These are phyloP conservation scores for Syngnathoides biaculeatus DNA, from an alignment of 2,113 vertebrate species.

Conservation along the genomic window DNA sequence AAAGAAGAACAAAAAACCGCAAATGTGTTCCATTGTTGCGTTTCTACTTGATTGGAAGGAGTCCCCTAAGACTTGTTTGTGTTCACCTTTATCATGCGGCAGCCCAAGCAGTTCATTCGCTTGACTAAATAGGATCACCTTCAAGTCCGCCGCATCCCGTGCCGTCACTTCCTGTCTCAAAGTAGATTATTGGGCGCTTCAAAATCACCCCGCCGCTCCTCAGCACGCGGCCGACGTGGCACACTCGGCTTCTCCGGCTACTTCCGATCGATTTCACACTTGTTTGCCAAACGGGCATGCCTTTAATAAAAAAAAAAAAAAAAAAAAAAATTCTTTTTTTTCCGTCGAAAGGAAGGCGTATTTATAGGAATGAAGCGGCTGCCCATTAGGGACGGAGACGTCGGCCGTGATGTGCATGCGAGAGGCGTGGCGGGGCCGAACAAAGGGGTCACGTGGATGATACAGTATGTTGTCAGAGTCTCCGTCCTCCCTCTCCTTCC, in stretches of 20 bases:
- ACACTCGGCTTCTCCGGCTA: constrained; percentile 27
- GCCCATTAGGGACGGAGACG: constrained; percentile 17
- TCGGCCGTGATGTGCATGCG: constrained; percentile 20
- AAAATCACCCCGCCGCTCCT: constrained; percentile 15
- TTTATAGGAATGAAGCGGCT: constrained; percentile 46
- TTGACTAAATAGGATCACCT: background rate
- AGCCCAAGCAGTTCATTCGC: background rate
- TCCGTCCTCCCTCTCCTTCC: constrained; percentile 19
- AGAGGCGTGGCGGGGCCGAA: constrained; percentile 30
- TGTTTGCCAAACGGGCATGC: constrained; percentile 48
- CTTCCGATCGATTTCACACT: constrained; percentile 59
- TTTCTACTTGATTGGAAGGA: too few species aligned
- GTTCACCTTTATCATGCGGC: background rate
- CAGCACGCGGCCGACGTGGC: constrained; percentile 19
- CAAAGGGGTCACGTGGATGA: constrained; percentile 37
- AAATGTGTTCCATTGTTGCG: too few species aligned
- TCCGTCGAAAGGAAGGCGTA: constrained; percentile 41
- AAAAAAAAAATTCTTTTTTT: too few species aligned
- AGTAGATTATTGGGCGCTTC: constrained; percentile 29
- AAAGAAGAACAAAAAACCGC: too few species aligned
- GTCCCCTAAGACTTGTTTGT: background rate
- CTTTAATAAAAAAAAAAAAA: constrained; percentile 31
- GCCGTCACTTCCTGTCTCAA: constrained; percentile 19
- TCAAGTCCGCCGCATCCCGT: background rate
- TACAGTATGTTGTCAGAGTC: constrained; percentile 25